These are phyloP conservation scores for Ridgeia piscesae DNA, from an alignment of 1,140 invertebrate genomes.

Conservation along the genomic window DNA sequence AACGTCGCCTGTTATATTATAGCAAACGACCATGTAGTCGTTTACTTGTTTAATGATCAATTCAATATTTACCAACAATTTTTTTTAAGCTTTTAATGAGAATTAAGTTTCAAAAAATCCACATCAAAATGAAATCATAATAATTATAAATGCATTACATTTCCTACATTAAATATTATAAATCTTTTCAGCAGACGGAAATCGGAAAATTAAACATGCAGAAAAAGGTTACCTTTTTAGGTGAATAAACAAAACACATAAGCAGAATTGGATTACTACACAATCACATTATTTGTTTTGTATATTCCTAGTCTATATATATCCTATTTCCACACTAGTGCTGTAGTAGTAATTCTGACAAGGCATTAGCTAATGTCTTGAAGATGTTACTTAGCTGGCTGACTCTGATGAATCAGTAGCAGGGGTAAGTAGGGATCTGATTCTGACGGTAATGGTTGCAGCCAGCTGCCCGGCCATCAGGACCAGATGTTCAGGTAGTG, in stretches of 20 bases:
- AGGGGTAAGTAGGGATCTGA: not conserved
- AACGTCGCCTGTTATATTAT: too few relatives aligned
- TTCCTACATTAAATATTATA: not conserved
- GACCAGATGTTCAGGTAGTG: not conserved
- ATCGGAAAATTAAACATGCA: not conserved
- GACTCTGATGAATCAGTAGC: not conserved
- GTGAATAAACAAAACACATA: not conserved
- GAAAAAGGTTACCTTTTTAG: not conserved
- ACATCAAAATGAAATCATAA: not conserved
- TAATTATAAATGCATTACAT: not conserved
- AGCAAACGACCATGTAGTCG: too few relatives aligned
- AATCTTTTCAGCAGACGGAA: not conserved
- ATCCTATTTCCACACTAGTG: too few relatives aligned
- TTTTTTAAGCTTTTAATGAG: not conserved
- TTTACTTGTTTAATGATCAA: too few relatives aligned
- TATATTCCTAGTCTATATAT: not conserved
- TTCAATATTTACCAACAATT: not conserved
- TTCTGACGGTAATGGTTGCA: not conserved
- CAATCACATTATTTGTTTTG: not conserved
- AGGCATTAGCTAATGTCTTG: not conserved
- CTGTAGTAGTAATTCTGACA: not conserved
- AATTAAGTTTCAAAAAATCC: not conserved
- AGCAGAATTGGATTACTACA: too few relatives aligned
- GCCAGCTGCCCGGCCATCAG: not conserved
- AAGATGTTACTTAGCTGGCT: not conserved